A percentile compares a stretch with the other conserved stretches of the same genome.
These are phyloP conservation scores for Muscicapa adusta DNA, from an alignment of 2,113 vertebrate genomes.

Conservation along the genomic window DNA sequence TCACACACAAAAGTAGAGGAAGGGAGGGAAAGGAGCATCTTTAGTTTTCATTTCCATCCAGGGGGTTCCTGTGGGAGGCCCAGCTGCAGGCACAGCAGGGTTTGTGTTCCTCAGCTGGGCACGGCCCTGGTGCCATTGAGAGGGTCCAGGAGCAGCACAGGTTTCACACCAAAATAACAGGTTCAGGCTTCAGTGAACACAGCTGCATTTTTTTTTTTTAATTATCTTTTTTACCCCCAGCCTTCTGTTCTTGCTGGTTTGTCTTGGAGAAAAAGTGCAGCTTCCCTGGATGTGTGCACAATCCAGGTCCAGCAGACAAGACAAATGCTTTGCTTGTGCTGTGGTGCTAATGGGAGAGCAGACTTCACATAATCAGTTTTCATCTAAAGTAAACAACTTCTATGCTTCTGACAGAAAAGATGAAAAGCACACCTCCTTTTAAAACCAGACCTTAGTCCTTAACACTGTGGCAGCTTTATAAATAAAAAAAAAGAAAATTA, in stretches of 20 bases:
- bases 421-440: constrained; percentile 9
- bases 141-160: neutral
- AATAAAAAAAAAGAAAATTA: neutral
- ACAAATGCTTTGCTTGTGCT: constrained; percentile 40
- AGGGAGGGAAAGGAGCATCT: neutral
- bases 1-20: neutral
- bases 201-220: neutral
- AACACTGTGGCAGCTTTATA: neutral
- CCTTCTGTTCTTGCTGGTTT: neutral
- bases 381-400: constrained; percentile 21
- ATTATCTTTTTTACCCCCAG: neutral
- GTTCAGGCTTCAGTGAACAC: neutral
- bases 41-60: neutral
- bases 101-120: neutral
- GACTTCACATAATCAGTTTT: constrained; percentile 41
- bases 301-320: neutral
- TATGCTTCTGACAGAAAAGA: constrained; percentile 27
- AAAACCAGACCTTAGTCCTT: constrained; percentile 23
- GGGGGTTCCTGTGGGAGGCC: neutral
- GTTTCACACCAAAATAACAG: neutral
- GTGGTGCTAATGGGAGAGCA: constrained; percentile 21
- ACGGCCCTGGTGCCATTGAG: fast-evolving
- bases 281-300: neutral
- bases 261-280: neutral
- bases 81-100: neutral